Evolutionary conservation across 2,113 vertebrate genomes (phyloP).

Genomic region (Accipiter virgatus): DNA sequence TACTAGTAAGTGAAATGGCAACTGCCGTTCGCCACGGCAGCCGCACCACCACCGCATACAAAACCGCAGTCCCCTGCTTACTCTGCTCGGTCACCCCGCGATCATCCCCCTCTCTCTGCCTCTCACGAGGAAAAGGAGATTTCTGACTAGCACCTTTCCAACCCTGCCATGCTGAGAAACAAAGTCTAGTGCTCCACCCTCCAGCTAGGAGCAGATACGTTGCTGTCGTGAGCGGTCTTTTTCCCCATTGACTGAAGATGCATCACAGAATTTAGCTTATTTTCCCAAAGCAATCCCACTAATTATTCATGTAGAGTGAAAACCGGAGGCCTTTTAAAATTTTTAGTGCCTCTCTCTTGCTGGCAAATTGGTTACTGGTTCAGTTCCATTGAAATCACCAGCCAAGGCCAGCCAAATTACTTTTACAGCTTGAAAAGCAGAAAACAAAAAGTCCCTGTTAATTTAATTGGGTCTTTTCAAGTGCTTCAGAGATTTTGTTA

Average conservation of each 20-base stretch:
- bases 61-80: neutral
- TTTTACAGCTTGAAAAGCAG: constrained; percentile 3
- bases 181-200: neutral
- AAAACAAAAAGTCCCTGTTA: constrained; percentile 50
- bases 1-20: neutral
- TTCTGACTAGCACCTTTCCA: neutral
- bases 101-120: neutral
- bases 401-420: constrained; percentile 2
- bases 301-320: neutral
- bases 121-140: neutral
- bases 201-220: neutral
- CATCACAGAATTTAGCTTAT: neutral
- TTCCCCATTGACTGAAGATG: neutral
- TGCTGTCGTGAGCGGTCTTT: neutral
- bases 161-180: neutral
- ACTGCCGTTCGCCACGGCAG: accelerated
- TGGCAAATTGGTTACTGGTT: neutral
- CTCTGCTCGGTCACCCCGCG: accelerated
- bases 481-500: constrained; percentile 59
- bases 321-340: neutral
- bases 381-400: neutral
- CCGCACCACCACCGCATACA: accelerated
- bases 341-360: neutral
- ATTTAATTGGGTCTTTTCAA: constrained; percentile 54
- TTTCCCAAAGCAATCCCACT: neutral